Conservation (phyloP, 2,888 invertebrate species). For the Apeira syringaria region DNA sequence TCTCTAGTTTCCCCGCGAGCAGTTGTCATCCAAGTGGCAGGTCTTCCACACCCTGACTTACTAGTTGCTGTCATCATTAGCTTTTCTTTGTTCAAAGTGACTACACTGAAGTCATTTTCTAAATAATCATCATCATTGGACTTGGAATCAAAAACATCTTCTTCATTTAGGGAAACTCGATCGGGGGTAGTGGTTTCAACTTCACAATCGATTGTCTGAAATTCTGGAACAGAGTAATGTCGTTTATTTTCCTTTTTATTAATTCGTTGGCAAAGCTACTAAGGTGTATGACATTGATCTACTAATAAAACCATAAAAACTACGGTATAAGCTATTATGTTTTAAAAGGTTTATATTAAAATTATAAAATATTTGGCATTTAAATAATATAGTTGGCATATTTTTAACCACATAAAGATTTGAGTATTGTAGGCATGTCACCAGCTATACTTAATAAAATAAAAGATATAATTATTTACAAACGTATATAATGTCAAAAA, state of each 20-base stretch:
- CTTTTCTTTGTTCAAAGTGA: not conserved
- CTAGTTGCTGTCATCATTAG: not conserved
- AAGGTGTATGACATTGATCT: no score
- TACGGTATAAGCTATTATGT: no score
- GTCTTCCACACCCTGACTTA: constrained; percentile 1
- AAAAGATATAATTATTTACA: not conserved
- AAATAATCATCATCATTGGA: not conserved
- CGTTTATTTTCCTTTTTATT: no score
- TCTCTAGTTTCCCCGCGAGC: constrained; percentile 53
- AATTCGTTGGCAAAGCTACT: no score
- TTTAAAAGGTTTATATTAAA: no score
- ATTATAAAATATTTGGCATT: no score
- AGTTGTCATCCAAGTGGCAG: constrained; percentile 39
- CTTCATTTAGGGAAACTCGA: not conserved
- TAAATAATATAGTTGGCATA: no score
- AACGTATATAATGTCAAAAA: not conserved
- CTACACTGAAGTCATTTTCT: not conserved
- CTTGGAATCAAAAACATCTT: not conserved
- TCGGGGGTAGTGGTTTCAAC: not conserved
- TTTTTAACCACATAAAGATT: no score
- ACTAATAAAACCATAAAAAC: no score
- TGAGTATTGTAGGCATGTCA: no score
- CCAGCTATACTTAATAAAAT: no score
- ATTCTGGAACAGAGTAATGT: constrained; percentile 2
- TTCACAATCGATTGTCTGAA: not conserved